Base-by-base conservation (phyloP, 2,113 vertebrate genomes). In the Prietella phreatophila region DNA sequence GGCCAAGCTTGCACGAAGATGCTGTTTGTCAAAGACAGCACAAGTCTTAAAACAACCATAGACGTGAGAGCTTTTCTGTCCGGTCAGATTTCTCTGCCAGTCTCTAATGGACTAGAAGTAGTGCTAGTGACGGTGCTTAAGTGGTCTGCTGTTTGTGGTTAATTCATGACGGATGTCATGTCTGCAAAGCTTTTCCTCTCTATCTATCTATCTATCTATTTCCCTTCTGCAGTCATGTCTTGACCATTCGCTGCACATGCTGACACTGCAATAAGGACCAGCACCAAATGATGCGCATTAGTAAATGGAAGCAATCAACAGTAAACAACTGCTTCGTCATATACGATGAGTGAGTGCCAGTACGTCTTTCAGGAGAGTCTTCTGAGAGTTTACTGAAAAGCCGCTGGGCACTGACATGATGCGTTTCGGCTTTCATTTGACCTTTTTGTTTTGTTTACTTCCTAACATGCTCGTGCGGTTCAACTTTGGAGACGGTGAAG, bases 31-130 rank as follows among this genome's bases (percentile, higher is more conserved):
- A 30, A 14, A 63, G 33, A 27, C 36, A 65, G 15, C 25, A 56
- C 27, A 55, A 5, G 6, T 30, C 27, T 53, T 53, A 58, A 81
- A 56, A 81, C n/a, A 56, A 81, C 2, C 27, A 19, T 5, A 56
- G 78, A 42, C 20, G 9, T 13, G 36, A 27, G 25, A 78, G 75
- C 75, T n/a, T 73, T 78, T 78, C 75, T 50, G 42, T 78, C 25
- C 25, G 6, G 39, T 79, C n/a, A 84, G 47, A 55, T 30, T 78
- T 33, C 60, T 17, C 20, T 0, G 20, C 36, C 42, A 80, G 50
- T 69, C 30, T 69, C n/a, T 60, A 82, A 82, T 81, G 85, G 76
- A 86, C 20, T 86, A 3, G 19, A 86, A 33, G 61, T 81, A 71
- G 78, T 56, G 75, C 27, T 53, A 79, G 56, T 79, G 11, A 36